These are phyloP conservation scores for Marisa cornuarietis DNA, from an alignment of 1,140 invertebrate genomes.

Conservation along the genomic window DNA sequence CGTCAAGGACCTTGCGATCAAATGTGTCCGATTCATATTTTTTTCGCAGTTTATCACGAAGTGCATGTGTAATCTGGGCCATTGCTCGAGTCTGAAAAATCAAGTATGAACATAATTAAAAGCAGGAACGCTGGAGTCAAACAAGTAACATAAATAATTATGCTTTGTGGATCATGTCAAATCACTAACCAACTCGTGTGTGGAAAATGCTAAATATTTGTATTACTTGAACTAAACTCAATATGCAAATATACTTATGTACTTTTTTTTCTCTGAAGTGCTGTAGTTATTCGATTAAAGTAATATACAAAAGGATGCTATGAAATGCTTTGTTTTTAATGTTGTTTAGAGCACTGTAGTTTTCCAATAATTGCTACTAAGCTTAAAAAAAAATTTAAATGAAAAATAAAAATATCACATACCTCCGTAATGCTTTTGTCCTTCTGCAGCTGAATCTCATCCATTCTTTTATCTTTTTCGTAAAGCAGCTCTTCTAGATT, in stretches of 20 bases:
- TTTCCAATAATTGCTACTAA: not conserved
- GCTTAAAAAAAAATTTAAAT: not conserved
- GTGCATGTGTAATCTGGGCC: constrained; percentile 33
- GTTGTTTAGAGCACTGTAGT: not conserved
- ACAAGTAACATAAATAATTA: too few relatives aligned
- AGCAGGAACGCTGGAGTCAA: too few relatives aligned
- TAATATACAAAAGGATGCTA: too few relatives aligned
- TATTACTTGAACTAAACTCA: too few relatives aligned
- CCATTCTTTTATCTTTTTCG: constrained; percentile 37
- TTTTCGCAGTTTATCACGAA: constrained; percentile 33
- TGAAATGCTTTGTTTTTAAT: too few relatives aligned
- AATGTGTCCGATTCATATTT: constrained; percentile 38
- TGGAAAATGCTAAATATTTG: too few relatives aligned
- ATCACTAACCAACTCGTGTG: too few relatives aligned
- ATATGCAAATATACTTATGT: too few relatives aligned
- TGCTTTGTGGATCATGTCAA: too few relatives aligned
- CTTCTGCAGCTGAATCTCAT: constrained; percentile 36
- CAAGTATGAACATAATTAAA: not conserved
- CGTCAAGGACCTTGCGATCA: constrained; percentile 39
- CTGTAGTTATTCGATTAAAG: too few relatives aligned
- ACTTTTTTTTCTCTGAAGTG: too few relatives aligned
- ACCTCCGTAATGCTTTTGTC: constrained; percentile 11
- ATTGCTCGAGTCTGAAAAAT: constrained; percentile 31
- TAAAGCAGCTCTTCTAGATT: constrained; percentile 31
- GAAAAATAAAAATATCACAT: not conserved